phyloP scores from a whole-genome alignment of 1,140 invertebrate genomes.

The Bombus pascuorum region DNA sequence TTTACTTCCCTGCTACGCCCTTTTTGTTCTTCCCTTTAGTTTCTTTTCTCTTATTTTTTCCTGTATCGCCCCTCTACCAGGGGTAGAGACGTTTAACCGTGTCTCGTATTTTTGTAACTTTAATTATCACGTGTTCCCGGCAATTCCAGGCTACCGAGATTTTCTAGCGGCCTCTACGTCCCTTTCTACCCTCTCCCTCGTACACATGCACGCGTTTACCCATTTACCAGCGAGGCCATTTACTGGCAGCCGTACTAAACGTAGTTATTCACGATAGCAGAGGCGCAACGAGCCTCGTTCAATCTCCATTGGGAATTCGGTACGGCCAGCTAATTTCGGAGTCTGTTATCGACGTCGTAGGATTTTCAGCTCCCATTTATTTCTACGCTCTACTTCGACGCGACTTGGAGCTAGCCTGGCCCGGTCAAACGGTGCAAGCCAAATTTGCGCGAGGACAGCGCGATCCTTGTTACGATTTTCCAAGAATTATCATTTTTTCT shows the following conservation, averaged over 20 bases:
- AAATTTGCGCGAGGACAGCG: background rate
- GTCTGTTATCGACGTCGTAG: conserved; percentile 70
- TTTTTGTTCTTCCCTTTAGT: background rate
- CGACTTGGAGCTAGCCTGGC: background rate
- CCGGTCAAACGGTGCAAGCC: background rate
- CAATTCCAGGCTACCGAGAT: conserved; percentile 65
- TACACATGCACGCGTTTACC: conserved; percentile 33
- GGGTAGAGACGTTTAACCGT: background rate
- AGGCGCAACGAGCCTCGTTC: conserved; percentile 65
- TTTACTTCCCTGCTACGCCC: background rate
- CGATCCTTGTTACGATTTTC: background rate
- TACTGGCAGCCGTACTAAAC: conserved; percentile 64
- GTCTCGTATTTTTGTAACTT: conserved; percentile 66
- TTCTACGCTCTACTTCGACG: conserved; percentile 49
- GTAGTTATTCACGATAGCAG: conserved; percentile 70
- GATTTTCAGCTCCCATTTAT: conserved; percentile 68
- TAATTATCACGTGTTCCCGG: conserved; percentile 67
- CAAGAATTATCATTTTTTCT: background rate
- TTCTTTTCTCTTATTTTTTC: background rate
- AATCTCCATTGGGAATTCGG: conserved; percentile 70
- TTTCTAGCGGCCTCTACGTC: conserved; percentile 38
- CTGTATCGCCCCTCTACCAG: background rate
- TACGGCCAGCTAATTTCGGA: conserved; percentile 69
- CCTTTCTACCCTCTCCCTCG: background rate
- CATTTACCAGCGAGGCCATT: conserved; percentile 61